A percentile compares a stretch with the other conserved stretches of the same genome.
Evolutionary conservation across 64 coral and sea anemone species (phyloP).

Genomic region (Montipora cactus): DNA sequence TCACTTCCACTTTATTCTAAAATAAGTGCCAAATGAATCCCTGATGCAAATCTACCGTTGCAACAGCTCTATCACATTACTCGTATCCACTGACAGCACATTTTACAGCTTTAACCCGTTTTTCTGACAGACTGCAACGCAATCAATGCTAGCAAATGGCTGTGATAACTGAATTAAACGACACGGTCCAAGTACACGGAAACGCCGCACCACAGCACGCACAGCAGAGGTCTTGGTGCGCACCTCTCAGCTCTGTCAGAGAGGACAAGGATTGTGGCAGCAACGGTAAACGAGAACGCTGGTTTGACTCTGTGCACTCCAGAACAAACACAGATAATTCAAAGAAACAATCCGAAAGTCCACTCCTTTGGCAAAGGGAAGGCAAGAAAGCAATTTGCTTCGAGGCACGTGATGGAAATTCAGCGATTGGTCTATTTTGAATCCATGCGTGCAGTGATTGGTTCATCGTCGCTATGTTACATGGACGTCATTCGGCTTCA

Average conservation of each 20-base stretch:
- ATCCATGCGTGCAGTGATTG: slow-evolving; percentile 81
- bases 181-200: slow-evolving; percentile 11
- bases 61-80: background rate
- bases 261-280: background rate
- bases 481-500: slow-evolving; percentile 82
- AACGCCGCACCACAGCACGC: background rate
- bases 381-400: slow-evolving; percentile 82
- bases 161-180: slow-evolving; percentile 5
- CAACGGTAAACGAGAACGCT: background rate
- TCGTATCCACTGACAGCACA: background rate
- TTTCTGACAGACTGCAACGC: background rate
- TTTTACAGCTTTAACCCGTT: background rate
- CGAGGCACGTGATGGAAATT: slow-evolving; percentile 81
- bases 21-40: background rate
- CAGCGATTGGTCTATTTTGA: slow-evolving; percentile 94
- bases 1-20: slow-evolving; percentile 46
- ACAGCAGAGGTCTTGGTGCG: background rate
- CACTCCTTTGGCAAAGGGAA: slow-evolving; percentile 57
- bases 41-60: background rate
- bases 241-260: background rate
- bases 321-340: slow-evolving; percentile 35
- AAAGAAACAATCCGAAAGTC: slow-evolving; percentile 8
- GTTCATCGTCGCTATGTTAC: slow-evolving; percentile 93
- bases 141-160: slow-evolving; percentile 10
- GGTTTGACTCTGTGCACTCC: background rate